A percentile compares a stretch with the other conserved stretches of the same genome.
Conservation (phyloP, 2,888 invertebrate species). For the Nemotelus nigrinus region DNA sequence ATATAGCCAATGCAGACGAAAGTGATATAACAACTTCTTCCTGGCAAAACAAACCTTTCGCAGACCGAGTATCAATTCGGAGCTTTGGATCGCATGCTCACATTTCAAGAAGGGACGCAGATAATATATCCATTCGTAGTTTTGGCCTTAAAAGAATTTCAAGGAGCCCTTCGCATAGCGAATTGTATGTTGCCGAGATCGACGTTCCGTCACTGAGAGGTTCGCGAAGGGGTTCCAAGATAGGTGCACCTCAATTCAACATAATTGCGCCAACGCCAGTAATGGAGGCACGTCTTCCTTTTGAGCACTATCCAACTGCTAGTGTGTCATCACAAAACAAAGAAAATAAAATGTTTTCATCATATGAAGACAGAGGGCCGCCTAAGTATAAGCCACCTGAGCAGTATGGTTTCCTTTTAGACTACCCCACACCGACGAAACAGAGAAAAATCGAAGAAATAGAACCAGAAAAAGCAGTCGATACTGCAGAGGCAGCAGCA, state of each 20-base stretch:
- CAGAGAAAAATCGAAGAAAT: constrained; percentile 7
- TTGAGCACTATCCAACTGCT: background rate
- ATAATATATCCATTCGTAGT: constrained; percentile 61
- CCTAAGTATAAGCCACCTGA: constrained; percentile 24
- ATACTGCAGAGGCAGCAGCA: background rate
- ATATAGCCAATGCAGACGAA: constrained; percentile 59
- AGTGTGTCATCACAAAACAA: constrained; percentile 6
- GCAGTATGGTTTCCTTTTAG: constrained; percentile 18
- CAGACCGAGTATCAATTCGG: constrained; percentile 58
- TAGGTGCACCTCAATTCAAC: constrained; percentile 54
- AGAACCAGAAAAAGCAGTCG: background rate
- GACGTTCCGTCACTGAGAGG: constrained; percentile 57
- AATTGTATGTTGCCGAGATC: constrained; percentile 62
- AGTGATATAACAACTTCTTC: constrained; percentile 52
- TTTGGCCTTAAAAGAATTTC: constrained; percentile 62
- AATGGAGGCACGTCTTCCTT: constrained; percentile 50
- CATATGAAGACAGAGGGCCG: constrained; percentile 26
- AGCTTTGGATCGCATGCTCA: constrained; percentile 53
- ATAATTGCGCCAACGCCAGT: constrained; percentile 60
- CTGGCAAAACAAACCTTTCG: constrained; percentile 31
- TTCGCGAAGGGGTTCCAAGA: constrained; percentile 43
- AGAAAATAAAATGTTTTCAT: constrained; percentile 37
- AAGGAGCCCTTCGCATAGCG: constrained; percentile 60
- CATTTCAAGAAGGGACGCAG: constrained; percentile 54
- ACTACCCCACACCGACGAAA: constrained; percentile 15